Evolutionary conservation across 2,797 vertebrate genomes (phyloP).

Genomic region (Microcaecilia unicolor): DNA sequence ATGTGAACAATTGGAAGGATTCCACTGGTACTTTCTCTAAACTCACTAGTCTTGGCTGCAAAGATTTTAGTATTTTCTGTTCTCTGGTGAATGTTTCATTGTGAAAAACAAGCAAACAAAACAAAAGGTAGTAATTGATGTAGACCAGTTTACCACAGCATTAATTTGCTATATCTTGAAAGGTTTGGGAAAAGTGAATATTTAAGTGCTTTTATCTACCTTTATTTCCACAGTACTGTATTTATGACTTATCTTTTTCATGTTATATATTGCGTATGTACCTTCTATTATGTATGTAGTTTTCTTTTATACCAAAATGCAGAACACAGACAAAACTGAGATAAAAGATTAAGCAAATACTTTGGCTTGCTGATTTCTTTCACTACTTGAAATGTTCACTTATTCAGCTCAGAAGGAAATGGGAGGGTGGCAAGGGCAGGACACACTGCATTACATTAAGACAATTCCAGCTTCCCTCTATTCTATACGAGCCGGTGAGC

Average conservation of each 20-base stretch:
- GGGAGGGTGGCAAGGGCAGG: no score
- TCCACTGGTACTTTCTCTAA: no score
- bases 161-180: neutral
- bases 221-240: conserved; percentile 5
- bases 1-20: no score
- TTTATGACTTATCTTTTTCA: neutral
- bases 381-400: no score
- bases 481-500: no score
- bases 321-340: neutral
- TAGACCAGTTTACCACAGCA: neutral
- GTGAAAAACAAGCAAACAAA: neutral
- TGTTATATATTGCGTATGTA: conserved; percentile 2
- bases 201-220: conserved; percentile 7
- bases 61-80: neutral
- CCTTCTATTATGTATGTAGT: conserved; percentile 4
- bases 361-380: conserved; percentile 4
- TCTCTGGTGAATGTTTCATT: neutral
- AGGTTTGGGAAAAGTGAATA: neutral
- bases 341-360: neutral
- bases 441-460: no score
- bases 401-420: no score
- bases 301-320: conserved; percentile 8
- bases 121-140: conserved; percentile 6
- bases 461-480: no score
- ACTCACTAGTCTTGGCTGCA: neutral